Conservation (phyloP, 2,888 invertebrate species). For the Trissolcus brochymenae region DNA sequence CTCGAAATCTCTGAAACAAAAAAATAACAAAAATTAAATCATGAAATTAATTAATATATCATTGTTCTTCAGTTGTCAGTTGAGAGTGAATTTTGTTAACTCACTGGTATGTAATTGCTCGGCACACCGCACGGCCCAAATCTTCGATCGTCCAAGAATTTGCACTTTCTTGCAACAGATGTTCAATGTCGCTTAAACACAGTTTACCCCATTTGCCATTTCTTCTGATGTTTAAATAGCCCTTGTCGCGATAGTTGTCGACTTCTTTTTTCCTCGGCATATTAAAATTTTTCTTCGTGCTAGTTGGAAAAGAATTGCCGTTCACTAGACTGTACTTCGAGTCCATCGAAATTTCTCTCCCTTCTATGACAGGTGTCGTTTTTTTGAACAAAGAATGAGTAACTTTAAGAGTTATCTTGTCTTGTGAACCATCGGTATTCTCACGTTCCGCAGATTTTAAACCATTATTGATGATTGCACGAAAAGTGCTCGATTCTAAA, state of each 20-base stretch:
- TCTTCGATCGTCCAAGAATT: constrained; percentile 82
- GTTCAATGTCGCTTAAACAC: constrained; percentile 83
- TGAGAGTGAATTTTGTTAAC: constrained; percentile 60
- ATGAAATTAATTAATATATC: background rate
- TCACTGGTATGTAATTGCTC: constrained; percentile 86
- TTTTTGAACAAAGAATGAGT: constrained; percentile 1
- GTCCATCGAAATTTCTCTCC: constrained; percentile 51
- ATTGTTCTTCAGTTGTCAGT: background rate
- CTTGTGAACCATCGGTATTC: background rate
- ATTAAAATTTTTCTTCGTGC: constrained; percentile 52
- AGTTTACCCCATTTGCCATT: constrained; percentile 87
- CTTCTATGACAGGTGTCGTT: constrained; percentile 31
- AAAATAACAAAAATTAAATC: background rate
- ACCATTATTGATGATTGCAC: constrained; percentile 56
- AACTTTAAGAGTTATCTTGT: background rate
- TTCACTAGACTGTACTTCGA: constrained; percentile 44
- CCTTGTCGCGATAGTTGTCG: constrained; percentile 75
- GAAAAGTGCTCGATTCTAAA: constrained; percentile 65
- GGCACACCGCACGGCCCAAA: constrained; percentile 85
- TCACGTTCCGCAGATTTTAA: constrained; percentile 9
- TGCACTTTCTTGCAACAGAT: constrained; percentile 79
- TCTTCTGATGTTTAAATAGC: constrained; percentile 85
- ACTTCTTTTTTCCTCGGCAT: constrained; percentile 63
- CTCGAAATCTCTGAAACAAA: constrained; percentile 73
- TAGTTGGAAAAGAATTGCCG: constrained; percentile 44